Conservation (phyloP, 2,888 invertebrate species). For the Mallateleia sp. region DNA sequence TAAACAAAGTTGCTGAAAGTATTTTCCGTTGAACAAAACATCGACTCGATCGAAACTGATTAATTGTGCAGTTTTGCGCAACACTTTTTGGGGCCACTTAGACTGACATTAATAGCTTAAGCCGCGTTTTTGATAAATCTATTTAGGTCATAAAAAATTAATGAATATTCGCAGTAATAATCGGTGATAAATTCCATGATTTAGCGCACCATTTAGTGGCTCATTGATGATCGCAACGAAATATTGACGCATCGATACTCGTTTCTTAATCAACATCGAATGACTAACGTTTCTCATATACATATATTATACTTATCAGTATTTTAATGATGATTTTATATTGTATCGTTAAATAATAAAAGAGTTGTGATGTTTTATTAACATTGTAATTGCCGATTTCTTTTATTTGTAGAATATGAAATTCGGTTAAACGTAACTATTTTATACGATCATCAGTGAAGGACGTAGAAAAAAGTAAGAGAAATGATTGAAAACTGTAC, state of each 20-base stretch:
- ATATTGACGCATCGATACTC: constrained; percentile 22
- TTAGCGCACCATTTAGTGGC: constrained; percentile 47
- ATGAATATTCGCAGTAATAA: constrained; percentile 9
- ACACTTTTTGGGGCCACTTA: constrained; percentile 63
- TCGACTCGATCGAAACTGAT: constrained; percentile 10
- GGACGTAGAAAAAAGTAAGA: constrained; percentile 13
- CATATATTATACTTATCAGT: constrained; percentile 7
- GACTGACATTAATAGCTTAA: constrained; percentile 63
- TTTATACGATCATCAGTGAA: constrained; percentile 61
- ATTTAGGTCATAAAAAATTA: constrained; percentile 33
- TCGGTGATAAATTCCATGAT: constrained; percentile 57
- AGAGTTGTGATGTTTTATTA: constrained; percentile 8
- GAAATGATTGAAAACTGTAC: constrained; percentile 46
- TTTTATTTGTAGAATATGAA: not conserved
- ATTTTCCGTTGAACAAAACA: not conserved
- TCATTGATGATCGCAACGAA: constrained; percentile 59
- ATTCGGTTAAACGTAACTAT: not conserved
- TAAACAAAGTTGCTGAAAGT: constrained; percentile 12
- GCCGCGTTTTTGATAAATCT: constrained; percentile 55
- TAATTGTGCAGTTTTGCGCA: constrained; percentile 50
- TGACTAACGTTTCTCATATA: not conserved
- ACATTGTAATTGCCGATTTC: not conserved
- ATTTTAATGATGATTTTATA: constrained; percentile 9
- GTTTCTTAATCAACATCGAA: constrained; percentile 18
- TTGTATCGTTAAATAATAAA: not conserved